A percentile compares a stretch with the other conserved stretches of the same genome.
Conservation (phyloP, 2,888 invertebrate genomes). For the Aleiodes alternator region DNA sequence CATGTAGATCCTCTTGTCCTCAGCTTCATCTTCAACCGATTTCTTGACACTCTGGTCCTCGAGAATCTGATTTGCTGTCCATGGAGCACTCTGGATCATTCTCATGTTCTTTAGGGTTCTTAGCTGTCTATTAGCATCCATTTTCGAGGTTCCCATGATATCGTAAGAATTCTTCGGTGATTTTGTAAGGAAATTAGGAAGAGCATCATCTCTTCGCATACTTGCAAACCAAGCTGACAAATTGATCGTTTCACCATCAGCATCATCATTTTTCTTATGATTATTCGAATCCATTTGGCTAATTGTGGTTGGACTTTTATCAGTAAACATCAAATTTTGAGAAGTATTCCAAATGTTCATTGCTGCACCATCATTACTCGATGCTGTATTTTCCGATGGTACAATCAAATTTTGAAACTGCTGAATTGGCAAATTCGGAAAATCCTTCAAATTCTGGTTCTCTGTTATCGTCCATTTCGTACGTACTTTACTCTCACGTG, state of each 20-base stretch:
- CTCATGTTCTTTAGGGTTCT: constrained; percentile 69
- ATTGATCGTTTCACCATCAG: constrained; percentile 67
- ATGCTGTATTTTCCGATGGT: background rate
- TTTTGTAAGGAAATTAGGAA: constrained; percentile 11
- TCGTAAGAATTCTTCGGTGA: constrained; percentile 58
- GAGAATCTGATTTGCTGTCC: constrained; percentile 66
- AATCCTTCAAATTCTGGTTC: constrained; percentile 54
- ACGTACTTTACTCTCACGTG: constrained; percentile 66
- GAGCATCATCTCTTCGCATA: constrained; percentile 60
- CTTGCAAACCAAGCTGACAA: constrained; percentile 72
- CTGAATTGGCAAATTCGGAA: constrained; percentile 7
- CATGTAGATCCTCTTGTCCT: constrained; percentile 79
- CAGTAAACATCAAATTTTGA: constrained; percentile 18
- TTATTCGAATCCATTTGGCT: constrained; percentile 67
- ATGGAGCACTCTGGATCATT: constrained; percentile 69
- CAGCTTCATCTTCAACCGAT: constrained; percentile 62
- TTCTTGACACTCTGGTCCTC: constrained; percentile 56
- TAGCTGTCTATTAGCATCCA: constrained; percentile 67
- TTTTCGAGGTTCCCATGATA: constrained; percentile 61
- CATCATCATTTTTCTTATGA: constrained; percentile 46
- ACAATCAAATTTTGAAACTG: background rate
- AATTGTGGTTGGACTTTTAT: constrained; percentile 59
- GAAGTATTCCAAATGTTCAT: constrained; percentile 37
- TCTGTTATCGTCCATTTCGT: constrained; percentile 71
- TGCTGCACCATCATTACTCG: background rate